Percentiles rank a stretch among this genome's conserved stretches.
Evolutionary conservation across 2,797 vertebrate genomes (phyloP).

Genomic region (Rhynchotus rufescens): DNA sequence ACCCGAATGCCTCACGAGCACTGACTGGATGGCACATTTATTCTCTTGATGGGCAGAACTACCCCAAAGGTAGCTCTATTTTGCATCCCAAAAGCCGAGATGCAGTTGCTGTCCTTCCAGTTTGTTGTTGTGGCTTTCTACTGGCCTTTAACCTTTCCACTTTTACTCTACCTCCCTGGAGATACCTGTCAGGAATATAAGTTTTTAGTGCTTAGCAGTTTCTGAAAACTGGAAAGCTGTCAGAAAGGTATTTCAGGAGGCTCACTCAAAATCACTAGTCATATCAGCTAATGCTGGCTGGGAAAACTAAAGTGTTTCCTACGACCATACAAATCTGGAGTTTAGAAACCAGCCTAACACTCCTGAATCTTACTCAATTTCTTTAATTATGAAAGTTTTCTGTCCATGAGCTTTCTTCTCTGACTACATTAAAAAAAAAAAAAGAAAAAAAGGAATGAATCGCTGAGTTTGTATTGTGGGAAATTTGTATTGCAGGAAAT

Average conservation of each 20-base stretch:
- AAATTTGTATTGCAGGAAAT: conserved; percentile 48
- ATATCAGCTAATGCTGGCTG: conserved; percentile 33
- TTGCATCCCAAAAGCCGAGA: background rate
- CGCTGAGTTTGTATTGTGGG: conserved; percentile 15
- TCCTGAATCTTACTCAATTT: conserved; percentile 14
- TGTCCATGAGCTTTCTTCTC: background rate
- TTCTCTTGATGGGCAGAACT: background rate
- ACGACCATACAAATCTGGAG: conserved; percentile 21
- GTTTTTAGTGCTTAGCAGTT: conserved; percentile 8
- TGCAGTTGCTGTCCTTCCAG: background rate
- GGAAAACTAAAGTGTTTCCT: conserved; percentile 37
- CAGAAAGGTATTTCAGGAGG: background rate
- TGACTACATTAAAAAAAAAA: background rate
- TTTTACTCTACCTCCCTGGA: background rate
- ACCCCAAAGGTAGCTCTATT: background rate
- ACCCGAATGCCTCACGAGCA: background rate
- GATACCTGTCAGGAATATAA: background rate
- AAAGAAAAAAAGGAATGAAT: conserved; percentile 17
- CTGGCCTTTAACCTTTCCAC: background rate
- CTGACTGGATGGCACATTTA: background rate
- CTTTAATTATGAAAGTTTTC: conserved; percentile 45
- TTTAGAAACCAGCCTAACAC: conserved; percentile 30
- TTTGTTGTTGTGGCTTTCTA: background rate
- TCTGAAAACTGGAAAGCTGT: background rate
- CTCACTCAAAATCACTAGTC: conserved; percentile 37